Conservation (phyloP, 2,797 vertebrate species). For the Enteromius viviparus region DNA sequence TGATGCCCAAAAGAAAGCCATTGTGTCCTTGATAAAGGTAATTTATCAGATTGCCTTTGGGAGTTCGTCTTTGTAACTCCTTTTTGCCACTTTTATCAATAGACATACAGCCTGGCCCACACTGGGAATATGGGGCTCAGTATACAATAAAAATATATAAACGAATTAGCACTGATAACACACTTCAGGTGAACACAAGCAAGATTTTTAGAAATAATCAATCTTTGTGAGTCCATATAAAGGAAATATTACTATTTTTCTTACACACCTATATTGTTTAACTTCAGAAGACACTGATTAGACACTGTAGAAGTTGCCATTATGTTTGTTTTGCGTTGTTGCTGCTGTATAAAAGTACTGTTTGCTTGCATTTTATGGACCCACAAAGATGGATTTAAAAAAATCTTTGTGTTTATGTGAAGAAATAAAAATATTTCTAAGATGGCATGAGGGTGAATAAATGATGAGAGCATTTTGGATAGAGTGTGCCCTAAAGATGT, state of each 20-base stretch:
- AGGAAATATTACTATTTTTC: not conserved
- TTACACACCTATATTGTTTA: not conserved
- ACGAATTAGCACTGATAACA: not conserved
- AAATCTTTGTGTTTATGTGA: not conserved
- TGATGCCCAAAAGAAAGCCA: slow-evolving; percentile 1
- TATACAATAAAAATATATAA: not conserved
- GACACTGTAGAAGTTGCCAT: not conserved
- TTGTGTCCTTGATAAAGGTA: not conserved
- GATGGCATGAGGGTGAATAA: too few relatives aligned
- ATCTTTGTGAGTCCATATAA: not conserved
- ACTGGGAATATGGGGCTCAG: not conserved
- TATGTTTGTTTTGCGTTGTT: not conserved
- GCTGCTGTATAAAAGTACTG: not conserved
- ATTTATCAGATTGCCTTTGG: not conserved
- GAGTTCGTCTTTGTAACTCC: not conserved
- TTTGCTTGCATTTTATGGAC: not conserved
- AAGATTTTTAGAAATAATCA: not conserved
- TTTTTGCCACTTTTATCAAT: not conserved
- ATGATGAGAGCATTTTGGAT: not conserved
- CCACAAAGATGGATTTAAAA: not conserved
- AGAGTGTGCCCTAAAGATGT: not conserved
- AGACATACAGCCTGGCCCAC: not conserved
- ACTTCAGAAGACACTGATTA: not conserved
- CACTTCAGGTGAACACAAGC: not conserved
- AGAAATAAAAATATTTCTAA: not conserved